Evolutionary conservation across 2,797 vertebrate genomes (phyloP).

Genomic region (Artibeus lituratus): DNA sequence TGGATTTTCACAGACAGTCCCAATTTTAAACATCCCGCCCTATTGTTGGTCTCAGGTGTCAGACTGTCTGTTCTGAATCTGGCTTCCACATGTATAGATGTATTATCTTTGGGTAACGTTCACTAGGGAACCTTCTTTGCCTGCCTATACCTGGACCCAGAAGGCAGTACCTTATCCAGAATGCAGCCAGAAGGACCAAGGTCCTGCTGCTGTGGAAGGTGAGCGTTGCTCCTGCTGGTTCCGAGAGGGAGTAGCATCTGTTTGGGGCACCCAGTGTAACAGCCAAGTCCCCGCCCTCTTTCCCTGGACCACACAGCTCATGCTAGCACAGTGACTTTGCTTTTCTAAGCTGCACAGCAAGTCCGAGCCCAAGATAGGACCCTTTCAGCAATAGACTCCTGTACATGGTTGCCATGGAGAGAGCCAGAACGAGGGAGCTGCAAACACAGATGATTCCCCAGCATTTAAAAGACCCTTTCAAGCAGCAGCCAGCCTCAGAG

Average conservation of each 20-base stretch:
- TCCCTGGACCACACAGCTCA: not conserved
- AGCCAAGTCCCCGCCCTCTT: not conserved
- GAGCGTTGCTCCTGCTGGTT: not conserved
- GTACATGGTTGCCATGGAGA: not conserved
- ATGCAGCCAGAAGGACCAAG: not conserved
- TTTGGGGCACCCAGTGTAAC: not conserved
- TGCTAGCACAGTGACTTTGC: not conserved
- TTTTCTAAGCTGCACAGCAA: not conserved
- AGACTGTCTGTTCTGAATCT: not conserved
- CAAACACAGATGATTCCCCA: not conserved
- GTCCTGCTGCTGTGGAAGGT: not conserved
- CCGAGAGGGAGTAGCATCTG: not conserved
- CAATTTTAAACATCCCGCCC: not conserved
- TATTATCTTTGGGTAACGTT: not conserved
- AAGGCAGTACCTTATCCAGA: not conserved
- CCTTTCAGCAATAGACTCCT: not conserved
- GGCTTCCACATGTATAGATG: not conserved
- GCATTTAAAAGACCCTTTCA: not conserved
- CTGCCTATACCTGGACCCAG: not conserved
- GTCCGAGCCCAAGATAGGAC: not conserved
- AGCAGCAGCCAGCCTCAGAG: not conserved
- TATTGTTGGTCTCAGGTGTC: not conserved
- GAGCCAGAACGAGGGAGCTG: not conserved
- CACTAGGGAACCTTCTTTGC: not conserved
- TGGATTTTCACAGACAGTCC: not conserved